Evolutionary conservation across 2,797 vertebrate genomes (phyloP).

Genomic region (Channallabes apus): DNA sequence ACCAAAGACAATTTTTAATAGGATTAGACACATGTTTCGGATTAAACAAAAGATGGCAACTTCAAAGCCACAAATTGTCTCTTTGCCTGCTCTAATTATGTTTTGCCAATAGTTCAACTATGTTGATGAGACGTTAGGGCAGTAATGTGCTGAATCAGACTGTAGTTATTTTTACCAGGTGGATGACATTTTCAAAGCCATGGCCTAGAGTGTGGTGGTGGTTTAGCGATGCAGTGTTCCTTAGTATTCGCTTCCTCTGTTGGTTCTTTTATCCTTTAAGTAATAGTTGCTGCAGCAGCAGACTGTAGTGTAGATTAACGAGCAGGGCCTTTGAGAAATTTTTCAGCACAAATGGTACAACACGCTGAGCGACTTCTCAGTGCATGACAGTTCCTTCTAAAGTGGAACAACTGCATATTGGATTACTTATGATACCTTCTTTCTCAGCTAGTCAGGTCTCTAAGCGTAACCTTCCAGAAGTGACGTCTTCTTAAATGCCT

Average conservation of each 20-base stretch:
- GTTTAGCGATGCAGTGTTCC: conserved; percentile 32
- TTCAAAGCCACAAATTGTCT: conserved; percentile 17
- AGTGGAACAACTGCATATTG: conserved; percentile 31
- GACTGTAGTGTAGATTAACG: conserved; percentile 75
- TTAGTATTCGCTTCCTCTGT: conserved; percentile 40
- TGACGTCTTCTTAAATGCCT: not conserved
- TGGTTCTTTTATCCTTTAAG: conserved; percentile 54
- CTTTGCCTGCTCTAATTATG: conserved; percentile 38
- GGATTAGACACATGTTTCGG: conserved; percentile 20
- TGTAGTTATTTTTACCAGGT: conserved; percentile 42
- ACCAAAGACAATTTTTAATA: conserved; percentile 29
- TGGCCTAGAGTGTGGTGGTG: conserved; percentile 21
- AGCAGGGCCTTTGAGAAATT: conserved; percentile 66
- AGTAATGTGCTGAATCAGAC: conserved; percentile 25
- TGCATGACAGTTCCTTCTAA: conserved; percentile 44
- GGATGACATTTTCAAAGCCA: conserved; percentile 43
- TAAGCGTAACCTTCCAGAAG: not conserved
- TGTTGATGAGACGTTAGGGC: conserved; percentile 18
- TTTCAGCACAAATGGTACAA: conserved; percentile 59
- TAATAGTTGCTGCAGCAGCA: conserved; percentile 68
- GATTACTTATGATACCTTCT: conserved; percentile 29
- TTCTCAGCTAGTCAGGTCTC: conserved; percentile 27
- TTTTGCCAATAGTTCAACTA: conserved; percentile 25
- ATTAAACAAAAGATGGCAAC: conserved; percentile 15
- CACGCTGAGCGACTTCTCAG: conserved; percentile 43